Conservation (phyloP, 2,113 vertebrate genomes). For the Polypterus senegalus region DNA sequence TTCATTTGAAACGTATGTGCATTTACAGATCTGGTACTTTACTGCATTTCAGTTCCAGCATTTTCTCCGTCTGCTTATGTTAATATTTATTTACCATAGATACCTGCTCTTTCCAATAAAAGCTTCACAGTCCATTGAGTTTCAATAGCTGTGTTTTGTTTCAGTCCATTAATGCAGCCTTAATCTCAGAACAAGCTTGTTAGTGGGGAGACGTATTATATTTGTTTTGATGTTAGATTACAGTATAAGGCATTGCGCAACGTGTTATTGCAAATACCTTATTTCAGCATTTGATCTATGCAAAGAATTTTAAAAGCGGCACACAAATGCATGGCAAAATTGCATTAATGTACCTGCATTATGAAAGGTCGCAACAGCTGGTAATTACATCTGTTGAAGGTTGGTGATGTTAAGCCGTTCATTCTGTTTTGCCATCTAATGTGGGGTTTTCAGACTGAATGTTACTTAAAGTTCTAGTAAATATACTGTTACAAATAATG, state of each 20-base stretch:
- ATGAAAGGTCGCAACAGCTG: no score
- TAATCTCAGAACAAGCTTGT: slow-evolving; percentile 60
- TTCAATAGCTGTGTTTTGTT: slow-evolving; percentile 59
- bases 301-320: no score
- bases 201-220: slow-evolving; percentile 48
- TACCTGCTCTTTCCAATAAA: slow-evolving; percentile 56
- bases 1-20: slow-evolving; percentile 47
- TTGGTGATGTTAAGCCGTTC: no score
- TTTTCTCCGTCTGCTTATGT: slow-evolving; percentile 22
- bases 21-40: slow-evolving; percentile 2
- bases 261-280: slow-evolving; percentile 1
- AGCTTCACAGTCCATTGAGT: slow-evolving; percentile 65
- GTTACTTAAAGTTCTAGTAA: no score
- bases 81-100: slow-evolving; percentile 81
- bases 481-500: no score
- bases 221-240: slow-evolving; percentile 55
- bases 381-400: no score
- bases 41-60: slow-evolving; percentile 38
- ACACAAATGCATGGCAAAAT: no score
- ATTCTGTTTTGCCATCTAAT: no score
- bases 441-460: no score
- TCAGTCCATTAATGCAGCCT: slow-evolving; percentile 72
- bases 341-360: no score
- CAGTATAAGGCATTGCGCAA: slow-evolving; percentile 40
- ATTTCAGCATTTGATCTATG: no score